Evolutionary conservation across 2,888 invertebrate species (phyloP), one percentile per base, ranked within the genome.

Genomic region (Neria commutata): DNA sequence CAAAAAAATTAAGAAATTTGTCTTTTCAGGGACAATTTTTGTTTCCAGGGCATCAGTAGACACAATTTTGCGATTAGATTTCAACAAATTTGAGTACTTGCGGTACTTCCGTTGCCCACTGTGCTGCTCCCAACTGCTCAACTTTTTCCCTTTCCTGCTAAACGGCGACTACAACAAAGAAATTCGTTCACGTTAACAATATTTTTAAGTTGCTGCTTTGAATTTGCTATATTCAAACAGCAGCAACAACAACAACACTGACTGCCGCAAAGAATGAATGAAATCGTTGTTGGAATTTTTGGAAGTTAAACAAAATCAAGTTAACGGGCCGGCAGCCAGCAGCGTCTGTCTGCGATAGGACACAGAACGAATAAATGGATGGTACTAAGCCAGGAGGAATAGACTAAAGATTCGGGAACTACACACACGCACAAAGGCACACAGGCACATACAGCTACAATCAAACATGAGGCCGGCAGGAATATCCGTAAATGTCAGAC

Each of bases 401-500:
- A n/a, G n/a, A n/a, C n/a, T n/a, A n/a, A n/a, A n/a, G n/a, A n/a
- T n/a, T n/a, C n/a, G n/a, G n/a, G n/a, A n/a, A n/a, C n/a, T n/a
- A 50, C 19, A 49, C 25, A 53, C 49, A 55, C 29, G 48, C 17
- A 55, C 37, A 49, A 16, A 26, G 8, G n/a, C 40, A 6, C n/a
- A 45, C 14, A n/a, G n/a, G n/a, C n/a, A n/a, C n/a, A n/a, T n/a
- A 37, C 8, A 8, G 37, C n/a, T 37, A n/a, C 37, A 8, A n/a
- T 8, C n/a, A 37, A n/a, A 6, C 5, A 17, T 4, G 42, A 8
- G 19, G 3, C 5, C 21, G 21, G 5, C 21, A 21, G 21, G 19
- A 42, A 40, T 23, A 74, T 71, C 67, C 74, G 65, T 72, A 70
- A 70, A 72, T 74, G 72, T 72, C 75, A 72, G 72, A 74, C 72